phyloP scores from a whole-genome alignment of 2,888 invertebrate genomes.

The Eulithis prunata region DNA sequence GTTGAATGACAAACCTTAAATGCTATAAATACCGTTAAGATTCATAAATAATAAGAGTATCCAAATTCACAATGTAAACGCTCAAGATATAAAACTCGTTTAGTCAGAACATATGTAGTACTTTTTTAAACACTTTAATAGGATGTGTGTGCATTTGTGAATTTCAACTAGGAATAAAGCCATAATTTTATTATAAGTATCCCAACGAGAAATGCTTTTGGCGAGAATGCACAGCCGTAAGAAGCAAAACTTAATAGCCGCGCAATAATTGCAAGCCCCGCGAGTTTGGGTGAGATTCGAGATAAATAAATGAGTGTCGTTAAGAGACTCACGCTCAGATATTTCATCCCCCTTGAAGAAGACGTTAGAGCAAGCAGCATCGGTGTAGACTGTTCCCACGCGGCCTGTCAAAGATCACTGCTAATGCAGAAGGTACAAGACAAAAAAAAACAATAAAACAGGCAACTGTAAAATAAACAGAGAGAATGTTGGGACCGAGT shows the following conservation, averaged over 20 bases:
- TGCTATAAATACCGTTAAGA: too few species aligned
- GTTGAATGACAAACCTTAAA: too few species aligned
- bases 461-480: too few species aligned
- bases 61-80: too few species aligned
- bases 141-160: too few species aligned
- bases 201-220: background rate
- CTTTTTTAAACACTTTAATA: too few species aligned
- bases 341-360: conserved; percentile 82
- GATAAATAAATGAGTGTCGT: conserved; percentile 82
- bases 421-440: conserved; percentile 1
- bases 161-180: too few species aligned
- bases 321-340: conserved; percentile 81
- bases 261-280: conserved; percentile 80
- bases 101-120: too few species aligned
- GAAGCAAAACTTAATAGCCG: conserved; percentile 83
- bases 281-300: conserved; percentile 75
- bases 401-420: conserved; percentile 58
- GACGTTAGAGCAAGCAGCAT: conserved; percentile 69
- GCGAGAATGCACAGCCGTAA: conserved; percentile 33
- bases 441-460: background rate
- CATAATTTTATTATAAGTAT: too few species aligned
- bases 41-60: too few species aligned
- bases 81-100: too few species aligned
- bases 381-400: conserved; percentile 75
- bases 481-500: too few species aligned